phyloP scores from a whole-genome alignment of 2,113 vertebrate species.

The Pseudonaja textilis region DNA sequence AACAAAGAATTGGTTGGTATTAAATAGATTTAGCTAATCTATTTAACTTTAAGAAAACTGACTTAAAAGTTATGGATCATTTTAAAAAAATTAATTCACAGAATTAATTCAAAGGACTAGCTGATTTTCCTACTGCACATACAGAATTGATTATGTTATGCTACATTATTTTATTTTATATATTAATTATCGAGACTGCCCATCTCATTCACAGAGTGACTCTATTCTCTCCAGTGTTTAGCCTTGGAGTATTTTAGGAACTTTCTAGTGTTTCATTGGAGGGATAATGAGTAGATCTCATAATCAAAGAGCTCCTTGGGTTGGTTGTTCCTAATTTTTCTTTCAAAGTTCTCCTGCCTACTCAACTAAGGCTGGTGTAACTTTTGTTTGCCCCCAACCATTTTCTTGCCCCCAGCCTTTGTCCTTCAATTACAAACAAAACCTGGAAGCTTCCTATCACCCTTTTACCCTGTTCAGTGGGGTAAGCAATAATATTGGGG shows the following conservation, averaged over 20 bases:
- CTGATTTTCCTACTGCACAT: not conserved
- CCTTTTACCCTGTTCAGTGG: not conserved
- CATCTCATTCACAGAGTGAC: not conserved
- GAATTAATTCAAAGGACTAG: not conserved
- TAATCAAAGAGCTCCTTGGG: not conserved
- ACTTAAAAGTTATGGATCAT: not conserved
- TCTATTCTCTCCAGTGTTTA: not conserved
- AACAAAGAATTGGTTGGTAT: not conserved
- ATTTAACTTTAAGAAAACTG: not conserved
- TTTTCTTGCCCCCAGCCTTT: not conserved
- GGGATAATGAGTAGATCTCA: slow-evolving; percentile 7
- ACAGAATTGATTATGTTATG: not conserved
- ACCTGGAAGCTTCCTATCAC: not conserved
- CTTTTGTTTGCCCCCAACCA: not conserved
- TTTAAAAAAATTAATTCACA: not conserved
- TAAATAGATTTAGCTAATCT: not conserved
- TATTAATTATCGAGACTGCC: not conserved
- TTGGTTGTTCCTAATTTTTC: accelerated
- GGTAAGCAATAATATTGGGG: not conserved
- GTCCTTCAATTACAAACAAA: not conserved
- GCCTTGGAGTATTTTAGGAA: not conserved
- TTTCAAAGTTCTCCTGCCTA: not conserved
- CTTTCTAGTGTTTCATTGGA: slow-evolving; percentile 8
- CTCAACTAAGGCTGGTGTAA: not conserved
- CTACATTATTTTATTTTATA: not conserved